A percentile compares a stretch with the other conserved stretches of the same genome.
phyloP scores from a whole-genome alignment of 2,888 invertebrate species.

The Romanomermis culicivorax region DNA sequence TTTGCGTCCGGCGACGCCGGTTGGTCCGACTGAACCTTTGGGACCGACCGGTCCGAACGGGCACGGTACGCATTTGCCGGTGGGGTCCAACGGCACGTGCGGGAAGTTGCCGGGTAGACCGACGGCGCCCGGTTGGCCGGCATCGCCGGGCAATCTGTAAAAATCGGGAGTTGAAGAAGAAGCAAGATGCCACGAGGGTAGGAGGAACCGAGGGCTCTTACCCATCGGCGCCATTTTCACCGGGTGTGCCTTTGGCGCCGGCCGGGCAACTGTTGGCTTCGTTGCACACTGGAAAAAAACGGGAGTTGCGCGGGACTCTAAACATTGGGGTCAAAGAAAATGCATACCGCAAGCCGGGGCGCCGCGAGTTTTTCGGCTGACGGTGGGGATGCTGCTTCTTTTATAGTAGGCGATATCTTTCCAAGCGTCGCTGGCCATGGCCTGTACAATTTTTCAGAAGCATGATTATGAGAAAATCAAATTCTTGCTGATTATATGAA shows the following conservation, averaged over 20 bases:
- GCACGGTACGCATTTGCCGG: conserved; percentile 20
- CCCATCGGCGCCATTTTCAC: conserved; percentile 18
- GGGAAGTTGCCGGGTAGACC: conserved; percentile 22
- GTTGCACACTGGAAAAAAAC: conserved; percentile 10
- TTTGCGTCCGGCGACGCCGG: conserved; percentile 10
- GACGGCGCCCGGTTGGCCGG: conserved; percentile 18
- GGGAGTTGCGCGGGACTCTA: too few species aligned
- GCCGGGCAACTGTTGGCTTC: conserved; percentile 16
- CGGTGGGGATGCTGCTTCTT: too few species aligned
- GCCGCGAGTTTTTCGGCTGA: background rate
- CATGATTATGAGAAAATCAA: too few species aligned
- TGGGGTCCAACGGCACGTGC: conserved; percentile 19
- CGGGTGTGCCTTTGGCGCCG: conserved; percentile 15
- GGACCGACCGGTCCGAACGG: conserved; percentile 22
- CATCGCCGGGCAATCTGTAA: conserved; percentile 16
- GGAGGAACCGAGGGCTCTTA: too few species aligned
- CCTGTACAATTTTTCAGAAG: too few species aligned
- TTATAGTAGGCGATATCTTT: too few species aligned
- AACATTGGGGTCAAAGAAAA: too few species aligned
- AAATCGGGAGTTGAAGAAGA: too few species aligned
- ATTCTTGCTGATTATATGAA: too few species aligned
- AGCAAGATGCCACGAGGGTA: too few species aligned
- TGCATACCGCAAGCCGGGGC: too few species aligned
- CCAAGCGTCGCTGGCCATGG: background rate
- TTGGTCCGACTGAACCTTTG: conserved; percentile 21